Base-by-base conservation (phyloP, 2,888 invertebrate genomes). In the Nomada ruficornis region DNA sequence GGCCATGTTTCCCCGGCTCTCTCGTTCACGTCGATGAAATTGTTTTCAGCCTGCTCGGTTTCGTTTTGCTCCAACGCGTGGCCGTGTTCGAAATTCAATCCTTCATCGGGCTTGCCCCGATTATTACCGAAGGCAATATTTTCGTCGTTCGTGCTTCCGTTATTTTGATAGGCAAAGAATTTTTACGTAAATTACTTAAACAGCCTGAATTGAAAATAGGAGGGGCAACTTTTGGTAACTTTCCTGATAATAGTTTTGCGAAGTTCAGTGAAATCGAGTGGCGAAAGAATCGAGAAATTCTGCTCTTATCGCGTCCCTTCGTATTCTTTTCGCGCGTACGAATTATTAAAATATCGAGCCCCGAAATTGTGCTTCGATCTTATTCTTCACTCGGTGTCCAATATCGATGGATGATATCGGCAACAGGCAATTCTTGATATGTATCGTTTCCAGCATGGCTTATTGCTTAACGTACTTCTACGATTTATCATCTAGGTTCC, bases 361-460 rank as follows among this genome's bases (percentile, higher is more conserved):
- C 55, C 75, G 73, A 72, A 71, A 70, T 75, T 74, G 73, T 73
- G 69, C 72, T 62, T 65, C 72, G 84, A 84, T 84, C 78, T 42
- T 69, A 29, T 36, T 52, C 20, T 2, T 52, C 70, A 52, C 71
- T 68, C 81, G 80, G 67, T 26, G 75, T 55, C 65, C 52, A 52
- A 44, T 74, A 55, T 67, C 72, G 63, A 52, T 47, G 67, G 73
- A 54, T 26, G 54, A 57, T 72, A 77, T 72, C 86, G 62, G 85
- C 47, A 47, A 77, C 90, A 92, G 91, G 91, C 91, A 90, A 90
- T 90, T 91, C 75, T 87, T 91, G 92, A 92, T 92, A 92, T 92
- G 92, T 91, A 91, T 91, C 91, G 90, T 90, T 90, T 89, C 75
- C 80, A 87, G 86, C 80, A 62, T 77, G 73, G 70, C 87, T 89